Percentiles rank a stretch among this genome's conserved stretches.
Evolutionary conservation across 1,140 invertebrate genomes (phyloP).

Genomic region (Drosophila novamexicana): DNA sequence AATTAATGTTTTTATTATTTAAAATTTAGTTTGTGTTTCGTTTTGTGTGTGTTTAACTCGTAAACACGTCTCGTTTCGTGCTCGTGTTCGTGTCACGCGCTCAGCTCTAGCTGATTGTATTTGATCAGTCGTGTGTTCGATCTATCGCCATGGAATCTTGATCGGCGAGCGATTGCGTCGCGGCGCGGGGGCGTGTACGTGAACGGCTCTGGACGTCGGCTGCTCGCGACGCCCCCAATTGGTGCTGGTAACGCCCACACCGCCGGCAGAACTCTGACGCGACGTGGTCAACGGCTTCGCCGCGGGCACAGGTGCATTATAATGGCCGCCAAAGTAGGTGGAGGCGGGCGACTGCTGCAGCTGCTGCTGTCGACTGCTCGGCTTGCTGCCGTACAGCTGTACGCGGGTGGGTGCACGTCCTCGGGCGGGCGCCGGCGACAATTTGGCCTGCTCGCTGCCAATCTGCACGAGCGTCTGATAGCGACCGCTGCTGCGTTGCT

Average conservation of each 20-base stretch:
- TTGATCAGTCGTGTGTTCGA: constrained; percentile 23
- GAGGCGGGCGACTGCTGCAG: constrained; percentile 15
- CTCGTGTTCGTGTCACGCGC: constrained; percentile 32
- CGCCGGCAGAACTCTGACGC: constrained; percentile 23
- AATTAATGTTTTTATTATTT: background rate
- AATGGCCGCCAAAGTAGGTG: constrained; percentile 71
- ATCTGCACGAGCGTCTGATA: constrained; percentile 77
- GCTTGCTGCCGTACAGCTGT: constrained; percentile 63
- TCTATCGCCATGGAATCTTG: constrained; percentile 80
- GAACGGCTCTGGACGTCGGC: constrained; percentile 24
- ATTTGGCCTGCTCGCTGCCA: constrained; percentile 53
- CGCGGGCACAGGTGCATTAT: constrained; percentile 57
- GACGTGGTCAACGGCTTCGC: constrained; percentile 26
- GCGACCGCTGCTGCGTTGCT: constrained; percentile 43
- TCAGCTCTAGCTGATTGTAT: constrained; percentile 6
- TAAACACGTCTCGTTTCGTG: constrained; percentile 2
- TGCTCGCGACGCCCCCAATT: constrained; percentile 73
- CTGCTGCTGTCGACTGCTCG: constrained; percentile 26
- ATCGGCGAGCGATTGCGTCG: constrained; percentile 81
- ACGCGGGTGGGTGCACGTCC: constrained; percentile 66
- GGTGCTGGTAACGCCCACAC: constrained; percentile 30
- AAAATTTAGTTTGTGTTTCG: background rate
- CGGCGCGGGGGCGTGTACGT: constrained; percentile 26
- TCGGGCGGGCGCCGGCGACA: constrained; percentile 26
- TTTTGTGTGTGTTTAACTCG: background rate